Conservation (phyloP, 2,888 invertebrate genomes). For the Chloroclysta siterata region DNA sequence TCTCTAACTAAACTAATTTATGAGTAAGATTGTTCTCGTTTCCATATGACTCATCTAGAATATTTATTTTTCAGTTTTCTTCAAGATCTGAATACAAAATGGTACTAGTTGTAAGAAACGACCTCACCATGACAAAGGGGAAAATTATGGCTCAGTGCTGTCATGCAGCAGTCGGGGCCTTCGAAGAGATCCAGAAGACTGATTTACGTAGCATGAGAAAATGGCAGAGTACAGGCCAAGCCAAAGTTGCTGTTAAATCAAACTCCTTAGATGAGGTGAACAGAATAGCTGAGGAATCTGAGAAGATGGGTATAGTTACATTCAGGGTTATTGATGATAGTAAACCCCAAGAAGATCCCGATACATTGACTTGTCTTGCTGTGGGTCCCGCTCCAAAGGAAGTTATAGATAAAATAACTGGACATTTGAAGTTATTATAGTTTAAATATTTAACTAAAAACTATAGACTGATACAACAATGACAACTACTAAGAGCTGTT, state of each 20-base stretch:
- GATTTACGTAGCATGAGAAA: constrained; percentile 82
- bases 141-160: constrained; percentile 95
- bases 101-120: constrained; percentile 92
- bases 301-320: constrained; percentile 86
- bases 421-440: constrained; percentile 90
- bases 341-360: constrained; percentile 93
- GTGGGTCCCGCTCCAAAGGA: constrained; percentile 92
- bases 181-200: constrained; percentile 86
- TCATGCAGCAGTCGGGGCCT: constrained; percentile 93
- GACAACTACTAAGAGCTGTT: too few relatives aligned
- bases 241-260: constrained; percentile 92
- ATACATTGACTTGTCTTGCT: constrained; percentile 93
- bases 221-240: constrained; percentile 88
- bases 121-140: constrained; percentile 96
- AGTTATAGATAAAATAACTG: constrained; percentile 90
- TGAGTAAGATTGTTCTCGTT: too few relatives aligned
- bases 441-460: background rate
- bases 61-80: constrained; percentile 48
- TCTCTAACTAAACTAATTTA: too few relatives aligned
- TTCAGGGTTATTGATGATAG: constrained; percentile 93
- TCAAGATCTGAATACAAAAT: constrained; percentile 87
- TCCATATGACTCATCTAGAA: background rate
- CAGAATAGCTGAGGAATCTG: constrained; percentile 87
- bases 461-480: background rate
- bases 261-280: constrained; percentile 89